Conservation (phyloP, 1,140 invertebrate genomes). For the Drosophila aff. region DNA sequence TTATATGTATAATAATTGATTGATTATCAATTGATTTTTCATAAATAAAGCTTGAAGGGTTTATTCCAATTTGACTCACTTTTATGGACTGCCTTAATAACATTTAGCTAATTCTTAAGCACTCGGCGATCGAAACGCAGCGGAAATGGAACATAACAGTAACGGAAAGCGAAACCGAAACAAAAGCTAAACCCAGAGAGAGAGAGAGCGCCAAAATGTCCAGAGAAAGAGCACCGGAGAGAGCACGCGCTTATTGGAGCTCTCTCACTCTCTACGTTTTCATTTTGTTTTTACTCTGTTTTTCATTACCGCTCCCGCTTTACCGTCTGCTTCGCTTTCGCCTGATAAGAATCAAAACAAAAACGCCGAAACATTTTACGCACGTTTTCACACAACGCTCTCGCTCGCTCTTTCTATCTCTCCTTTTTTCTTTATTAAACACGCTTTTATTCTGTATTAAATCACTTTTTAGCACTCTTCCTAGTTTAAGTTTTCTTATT, state of each 20-base stretch:
- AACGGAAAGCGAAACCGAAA: slow-evolving; percentile 15
- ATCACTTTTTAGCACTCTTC: neutral
- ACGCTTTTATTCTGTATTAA: neutral
- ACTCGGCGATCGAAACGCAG: slow-evolving; percentile 49
- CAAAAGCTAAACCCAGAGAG: slow-evolving; percentile 32
- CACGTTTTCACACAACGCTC: slow-evolving; percentile 36
- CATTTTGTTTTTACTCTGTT: slow-evolving; percentile 75
- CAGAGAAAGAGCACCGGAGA: neutral
- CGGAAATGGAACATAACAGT: slow-evolving; percentile 5
- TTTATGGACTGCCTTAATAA: neutral
- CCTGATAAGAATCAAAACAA: slow-evolving; percentile 81
- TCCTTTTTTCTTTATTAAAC: too few species aligned
- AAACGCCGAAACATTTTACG: slow-evolving; percentile 62
- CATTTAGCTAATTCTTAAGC: slow-evolving; percentile 3
- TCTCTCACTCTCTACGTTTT: slow-evolving; percentile 43
- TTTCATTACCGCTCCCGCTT: slow-evolving; percentile 62
- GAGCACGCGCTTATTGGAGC: slow-evolving; percentile 23
- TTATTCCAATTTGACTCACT: neutral
- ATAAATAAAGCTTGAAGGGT: too few species aligned
- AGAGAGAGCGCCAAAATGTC: neutral
- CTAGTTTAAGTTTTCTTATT: neutral
- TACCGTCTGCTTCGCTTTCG: slow-evolving; percentile 53
- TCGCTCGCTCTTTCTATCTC: neutral
- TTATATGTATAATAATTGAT: neutral
- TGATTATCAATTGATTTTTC: neutral